These are phyloP conservation scores for Rhodeus uyekii DNA, from an alignment of 2,797 vertebrate genomes.

Conservation along the genomic window DNA sequence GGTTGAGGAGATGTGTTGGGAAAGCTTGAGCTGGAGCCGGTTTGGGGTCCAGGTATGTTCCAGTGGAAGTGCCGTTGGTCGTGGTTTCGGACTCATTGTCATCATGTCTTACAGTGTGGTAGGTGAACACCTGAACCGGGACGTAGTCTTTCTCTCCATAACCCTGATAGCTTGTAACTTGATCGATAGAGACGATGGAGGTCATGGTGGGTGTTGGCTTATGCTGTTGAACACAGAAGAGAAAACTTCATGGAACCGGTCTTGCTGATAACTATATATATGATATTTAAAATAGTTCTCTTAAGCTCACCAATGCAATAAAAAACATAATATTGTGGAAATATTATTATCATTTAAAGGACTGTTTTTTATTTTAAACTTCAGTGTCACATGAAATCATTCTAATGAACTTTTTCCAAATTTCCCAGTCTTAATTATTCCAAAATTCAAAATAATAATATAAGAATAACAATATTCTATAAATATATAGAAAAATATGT, in stretches of 20 bases:
- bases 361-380: not conserved
- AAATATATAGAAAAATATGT: not conserved
- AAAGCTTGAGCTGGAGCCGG: not conserved
- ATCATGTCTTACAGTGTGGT: not conserved
- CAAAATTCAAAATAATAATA: not conserved
- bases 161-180: not conserved
- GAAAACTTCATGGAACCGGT: not conserved
- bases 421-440: not conserved
- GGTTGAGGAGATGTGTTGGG: not conserved
- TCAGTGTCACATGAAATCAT: not conserved
- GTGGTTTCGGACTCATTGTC: not conserved
- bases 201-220: not conserved
- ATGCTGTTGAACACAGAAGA: constrained; percentile 23
- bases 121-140: not conserved
- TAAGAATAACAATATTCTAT: not conserved
- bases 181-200: constrained; percentile 5
- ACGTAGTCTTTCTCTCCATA: not conserved
- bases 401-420: not conserved
- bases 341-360: not conserved
- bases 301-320: not conserved
- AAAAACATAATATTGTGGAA: not conserved
- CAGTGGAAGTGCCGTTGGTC: not conserved
- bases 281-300: not conserved
- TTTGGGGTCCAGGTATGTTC: not conserved
- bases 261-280: not conserved